phyloP scores from a whole-genome alignment of 2,113 vertebrate genomes.

The Sisor rabdophorus region DNA sequence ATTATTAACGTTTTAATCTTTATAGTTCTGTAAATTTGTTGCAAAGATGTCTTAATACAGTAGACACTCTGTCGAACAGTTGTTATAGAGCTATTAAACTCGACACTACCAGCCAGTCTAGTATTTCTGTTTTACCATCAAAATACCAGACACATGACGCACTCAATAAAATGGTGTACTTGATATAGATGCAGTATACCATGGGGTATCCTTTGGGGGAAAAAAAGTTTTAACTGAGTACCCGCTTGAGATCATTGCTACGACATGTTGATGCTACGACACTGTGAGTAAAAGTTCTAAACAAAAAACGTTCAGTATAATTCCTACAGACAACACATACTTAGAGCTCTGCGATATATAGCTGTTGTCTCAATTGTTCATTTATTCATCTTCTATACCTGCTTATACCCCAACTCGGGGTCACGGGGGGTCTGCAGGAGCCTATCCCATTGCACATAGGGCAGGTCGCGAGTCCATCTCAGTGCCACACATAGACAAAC shows the following conservation, averaged over 20 bases:
- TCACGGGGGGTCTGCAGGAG: too few species aligned
- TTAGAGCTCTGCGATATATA: too few species aligned
- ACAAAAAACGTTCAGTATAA: too few species aligned
- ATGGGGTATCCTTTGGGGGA: constrained; percentile 34
- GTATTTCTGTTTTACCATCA: constrained; percentile 34
- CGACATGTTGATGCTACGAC: too few species aligned
- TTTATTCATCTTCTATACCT: too few species aligned
- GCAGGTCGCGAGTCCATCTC: too few species aligned
- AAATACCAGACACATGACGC: constrained; percentile 31
- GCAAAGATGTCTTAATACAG: constrained; percentile 16
- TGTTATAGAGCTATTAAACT: constrained; percentile 37
- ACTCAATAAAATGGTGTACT: constrained; percentile 29
- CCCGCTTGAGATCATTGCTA: constrained; percentile 21
- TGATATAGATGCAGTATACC: constrained; percentile 23
- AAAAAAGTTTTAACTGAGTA: constrained; percentile 45
- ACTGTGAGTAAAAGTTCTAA: too few species aligned
- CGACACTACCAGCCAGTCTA: constrained; percentile 30
- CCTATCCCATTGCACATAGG: too few species aligned
- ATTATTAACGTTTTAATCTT: background rate
- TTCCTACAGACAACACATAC: too few species aligned
- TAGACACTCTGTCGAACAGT: constrained; percentile 25
- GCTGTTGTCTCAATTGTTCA: too few species aligned
- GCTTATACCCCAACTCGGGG: too few species aligned
- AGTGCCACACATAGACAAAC: too few species aligned
- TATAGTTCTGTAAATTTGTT: constrained; percentile 5